Base-by-base conservation (phyloP, 2,797 vertebrate genomes). In the Danio tinwini region DNA sequence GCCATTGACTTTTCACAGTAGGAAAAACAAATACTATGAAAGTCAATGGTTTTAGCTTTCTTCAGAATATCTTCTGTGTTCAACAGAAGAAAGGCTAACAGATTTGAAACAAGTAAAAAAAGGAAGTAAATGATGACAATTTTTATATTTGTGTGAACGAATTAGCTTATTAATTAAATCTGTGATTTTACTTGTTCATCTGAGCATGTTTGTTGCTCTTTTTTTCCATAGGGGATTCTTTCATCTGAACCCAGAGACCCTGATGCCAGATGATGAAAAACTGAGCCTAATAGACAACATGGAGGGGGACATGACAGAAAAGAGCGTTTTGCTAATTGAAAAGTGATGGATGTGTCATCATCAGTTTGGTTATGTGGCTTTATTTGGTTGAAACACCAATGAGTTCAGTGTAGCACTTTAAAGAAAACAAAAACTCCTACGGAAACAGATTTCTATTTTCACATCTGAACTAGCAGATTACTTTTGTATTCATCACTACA, bases 241-340 rank as follows among this genome's bases (percentile, higher is more conserved):
- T 44, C 89, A 88, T 53, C 76, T 93, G 9, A 93, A 92, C 85
- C 88, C 90, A 0, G 85, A 87, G 79, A 89, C 88, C 16, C 75
- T 92, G 12, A 82, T 90, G 87, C 92, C 89, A 0, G 91, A 93
- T 19, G 93, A 92, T 4, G 93, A 93, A 82, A 94, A 93, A 84
- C 90, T 89, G 81, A 91, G 83, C 1, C 90, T 94, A 45, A 82
- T 93, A 63, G 91, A 94, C 40, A 90, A 86, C 67, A 19, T 91
- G 8, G 89, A 93, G 53, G 80, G 52, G 16, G 78, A 81, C 19
- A 85, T 84, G 11, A 87, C 87, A 39, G 89, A 90, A 53, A 91
- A 80, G 55, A 45, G 59, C 40, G 6, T 73, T 64, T 72, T 55
- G 47, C 53, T 79, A 61, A 64, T 64, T 19, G 78, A 80, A 29